Base-by-base conservation (phyloP, 2,888 invertebrate genomes). In the Rhopalosiphum nymphaeae region DNA sequence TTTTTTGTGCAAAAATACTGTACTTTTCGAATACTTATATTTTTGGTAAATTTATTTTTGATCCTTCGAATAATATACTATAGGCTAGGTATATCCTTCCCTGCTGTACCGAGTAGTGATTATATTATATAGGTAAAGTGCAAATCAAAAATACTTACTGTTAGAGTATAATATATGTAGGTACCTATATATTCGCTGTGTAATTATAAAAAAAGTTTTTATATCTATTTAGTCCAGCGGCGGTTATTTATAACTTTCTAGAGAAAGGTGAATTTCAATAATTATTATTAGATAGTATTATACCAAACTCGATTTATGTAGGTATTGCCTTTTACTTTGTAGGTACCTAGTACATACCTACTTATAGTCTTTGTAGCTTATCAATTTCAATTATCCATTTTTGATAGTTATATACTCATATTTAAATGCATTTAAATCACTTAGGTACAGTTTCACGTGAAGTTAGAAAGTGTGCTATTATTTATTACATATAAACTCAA, bases 231-330 rank as follows among this genome's bases (percentile, higher is more conserved):
- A 67, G n/a, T 36, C 36, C n/a, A 36, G 16, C 13, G n/a, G n/a
- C n/a, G 16, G 67, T 67, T 67, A 67, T 67, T 67, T 67, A 86
- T 86, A 46, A 86, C 86, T 86, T 86, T 86, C 86, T 86, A 86
- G 86, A 86, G 86, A 86, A 86, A 86, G 86, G 86, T 29, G 44
- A 86, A 86, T 86, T 86, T 67, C n/a, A 67, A 29, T 67, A 11
- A 67, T 67, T 29, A 61, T 61, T n/a, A 67, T 67, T 29, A 67
- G 10, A 13, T 67, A 67, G 29, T n/a, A 11, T 67, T 67, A n/a
- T n/a, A 67, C 67, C n/a, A 67, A 67, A 67, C 67, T 67, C n/a
- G 67, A 67, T 67, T 67, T 7, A 16, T 5, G 7, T n/a, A 67
- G 5, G 67, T n/a, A n/a, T n/a, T 67, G n/a, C n/a, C 67, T 67